Base-by-base conservation (phyloP, 2,888 invertebrate species). In the Frankliniella fusca region DNA sequence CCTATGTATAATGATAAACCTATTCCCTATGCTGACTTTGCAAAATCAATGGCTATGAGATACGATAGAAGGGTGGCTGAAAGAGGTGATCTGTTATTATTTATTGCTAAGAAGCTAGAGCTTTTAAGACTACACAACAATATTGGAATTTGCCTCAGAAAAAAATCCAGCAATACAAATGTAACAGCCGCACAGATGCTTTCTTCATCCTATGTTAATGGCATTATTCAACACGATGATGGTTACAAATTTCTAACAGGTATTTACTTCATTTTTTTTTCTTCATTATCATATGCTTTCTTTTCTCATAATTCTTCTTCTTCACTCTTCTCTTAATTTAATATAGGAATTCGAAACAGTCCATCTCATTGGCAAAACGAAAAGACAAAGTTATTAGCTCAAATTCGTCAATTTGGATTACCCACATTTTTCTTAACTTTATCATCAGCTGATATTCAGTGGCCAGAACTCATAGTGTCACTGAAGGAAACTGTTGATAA, bases 31-130 rank as follows among this genome's bases (percentile, higher is more conserved):
- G 28, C 82, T 70, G 80, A 84, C 81, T 83, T 83, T 70, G 84
- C 83, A 50, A 83, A 84, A 82, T 84, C 84, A 28, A 84, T 84
- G 84, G 82, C 83, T 65, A 83, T 83, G 82, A 83, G 83, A 81
- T 83, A 82, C 38, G 83, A 84, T 80, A 61, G 83, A 81, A 80
- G 83, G 79, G 81, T 82, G 65, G 82, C 82, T 23, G 83, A 61
- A 49, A 81, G 79, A 76, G 80, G 83, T n/a, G 81, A 83, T 80
- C 48, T 84, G n/a, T 83, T 81, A 80, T 80, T 82, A 38, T 82
- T 81, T 83, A 81, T 82, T 79, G 54, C 54, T 15, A 54, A 54
- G 8, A 54, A 54, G 18, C 18, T 54, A 54, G 54, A 54, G 8
- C 54, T 54, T 38, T 38, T 38, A 38, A 38, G 5, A 38, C 38